Base-by-base conservation (phyloP, 2,888 invertebrate genomes). In the Osedax frankpressi region DNA sequence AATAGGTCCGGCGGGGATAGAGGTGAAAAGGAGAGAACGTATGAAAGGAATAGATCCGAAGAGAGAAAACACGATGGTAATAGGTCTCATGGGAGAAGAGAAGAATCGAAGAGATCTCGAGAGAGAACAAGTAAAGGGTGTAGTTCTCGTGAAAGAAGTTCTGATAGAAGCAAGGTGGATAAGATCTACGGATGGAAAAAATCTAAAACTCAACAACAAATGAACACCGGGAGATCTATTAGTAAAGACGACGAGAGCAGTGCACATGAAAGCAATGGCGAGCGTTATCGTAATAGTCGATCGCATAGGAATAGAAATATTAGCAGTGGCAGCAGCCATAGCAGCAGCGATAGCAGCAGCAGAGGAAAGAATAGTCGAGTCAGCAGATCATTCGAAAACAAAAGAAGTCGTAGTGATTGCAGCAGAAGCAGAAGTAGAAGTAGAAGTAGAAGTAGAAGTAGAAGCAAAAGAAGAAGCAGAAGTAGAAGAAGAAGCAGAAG, bases 81-180 rank as follows among this genome's bases (percentile, higher is more conserved):
- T 70, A 28, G 72, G 62, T 65, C 25, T 28, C 69, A 74, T 28
- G 60, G 68, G 74, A 75, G 25, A 60, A 30, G 28, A 19, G 67
- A 26, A 70, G 25, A 26, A 14, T 60, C 24, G 28, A 65, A 24
- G 29, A 63, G 70, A 30, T 25, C 69, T n/a, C 70, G 70, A 29
- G 60, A 68, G n/a, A n/a, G n/a, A n/a, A n/a, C n/a, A n/a, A 72
- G 72, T 59, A 67, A 30, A n/a, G 30, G 74, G 25, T 71, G 59
- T 26, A 24, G 60, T 30, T 14, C 60, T 63, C 68, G 28, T 25
- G 62, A 29, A 26, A 25, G 67, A 71, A 28, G 24, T 28, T 28
- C 29, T 63, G 68, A 65, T 6, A 68, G 28, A 30, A 19, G 72
- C 26, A 6, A 25, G 29, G 71, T 26, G 65, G 62, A 11, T 28